Evolutionary conservation across 2,888 invertebrate species (phyloP), one percentile per base, ranked within the genome.

Genomic region (Hyposoter dolosus): DNA sequence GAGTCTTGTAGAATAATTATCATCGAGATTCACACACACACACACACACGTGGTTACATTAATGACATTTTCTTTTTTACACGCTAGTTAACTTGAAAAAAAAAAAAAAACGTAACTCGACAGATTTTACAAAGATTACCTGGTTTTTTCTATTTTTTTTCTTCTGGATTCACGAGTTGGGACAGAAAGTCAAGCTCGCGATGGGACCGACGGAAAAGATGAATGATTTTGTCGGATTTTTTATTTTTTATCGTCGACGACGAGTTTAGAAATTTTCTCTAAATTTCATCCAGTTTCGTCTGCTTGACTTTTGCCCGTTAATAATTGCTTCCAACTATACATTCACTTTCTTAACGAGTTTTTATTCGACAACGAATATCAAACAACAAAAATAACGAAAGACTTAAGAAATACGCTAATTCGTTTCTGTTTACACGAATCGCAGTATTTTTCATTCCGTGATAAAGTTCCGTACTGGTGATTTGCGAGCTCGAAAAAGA

Each of bases 391-490:
- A 75, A 50, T 32, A n/a, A 65, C 50, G 47, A 50, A 40, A 50
- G 35, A 19, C 19, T 40, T 47, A 35, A 12, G 5, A 56, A 40
- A 12, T 45, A 63, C 17, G 75, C 50, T n/a, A 32, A 66, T 45
- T 63, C 50, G 77, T 66, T 50, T 66, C 35, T 77, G 0, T 53
- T 40, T 50, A 40, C 23, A 74, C 78, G 83, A 19, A 47, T 74
- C 74, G 63, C 69, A 65, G 75, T 71, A 75, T 82, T 85, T 85
- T 81, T 76, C 72, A 83, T 83, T 83, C 80, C 83, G 80, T 82
- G 63, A 76, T 82, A 65, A 15, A 69, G 78, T 82, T 77, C 74
- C 63, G 65, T 69, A 23, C 56, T 56, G 66, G 66, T 23, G 40
- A 50, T 69, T 74, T 17, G 78, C 43, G 68, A 43, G 78, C 68